phyloP scores from a whole-genome alignment of 2,113 vertebrate genomes.

The Galemys pyrenaicus region DNA sequence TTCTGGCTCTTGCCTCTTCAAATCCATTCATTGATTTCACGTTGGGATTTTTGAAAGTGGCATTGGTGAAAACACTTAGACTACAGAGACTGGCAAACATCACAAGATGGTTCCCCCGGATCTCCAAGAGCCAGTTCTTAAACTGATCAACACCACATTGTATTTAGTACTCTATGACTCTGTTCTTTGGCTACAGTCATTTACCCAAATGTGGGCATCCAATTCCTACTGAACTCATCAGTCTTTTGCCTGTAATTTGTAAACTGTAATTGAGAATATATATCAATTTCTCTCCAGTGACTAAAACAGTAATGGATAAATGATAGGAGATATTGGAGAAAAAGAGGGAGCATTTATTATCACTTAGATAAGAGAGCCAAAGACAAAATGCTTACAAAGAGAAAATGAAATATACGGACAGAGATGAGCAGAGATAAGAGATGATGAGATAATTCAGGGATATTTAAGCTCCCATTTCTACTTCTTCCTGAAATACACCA shows the following conservation, averaged over 20 bases:
- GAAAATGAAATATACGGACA: background rate
- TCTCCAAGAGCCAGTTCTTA: background rate
- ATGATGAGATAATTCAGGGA: background rate
- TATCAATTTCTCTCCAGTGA: background rate
- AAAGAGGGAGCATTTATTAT: background rate
- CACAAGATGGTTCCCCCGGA: background rate
- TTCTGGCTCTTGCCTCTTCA: background rate
- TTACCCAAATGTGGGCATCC: background rate
- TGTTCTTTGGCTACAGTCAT: background rate
- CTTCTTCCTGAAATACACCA: background rate
- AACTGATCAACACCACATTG: background rate
- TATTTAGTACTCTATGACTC: background rate
- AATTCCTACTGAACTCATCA: background rate
- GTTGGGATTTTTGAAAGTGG: background rate
- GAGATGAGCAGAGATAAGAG: background rate
- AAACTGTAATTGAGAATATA: constrained; percentile 13
- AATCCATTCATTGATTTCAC: background rate
- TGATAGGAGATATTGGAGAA: background rate
- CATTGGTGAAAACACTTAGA: background rate
- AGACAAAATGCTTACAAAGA: background rate
- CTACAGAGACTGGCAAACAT: background rate
- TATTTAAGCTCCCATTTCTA: background rate
- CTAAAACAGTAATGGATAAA: background rate
- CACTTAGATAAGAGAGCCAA: background rate
- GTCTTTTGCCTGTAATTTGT: background rate